A percentile compares a stretch with the other conserved stretches of the same genome.
phyloP scores from a whole-genome alignment of 1,140 invertebrate species.

The Spodoptera litura region DNA sequence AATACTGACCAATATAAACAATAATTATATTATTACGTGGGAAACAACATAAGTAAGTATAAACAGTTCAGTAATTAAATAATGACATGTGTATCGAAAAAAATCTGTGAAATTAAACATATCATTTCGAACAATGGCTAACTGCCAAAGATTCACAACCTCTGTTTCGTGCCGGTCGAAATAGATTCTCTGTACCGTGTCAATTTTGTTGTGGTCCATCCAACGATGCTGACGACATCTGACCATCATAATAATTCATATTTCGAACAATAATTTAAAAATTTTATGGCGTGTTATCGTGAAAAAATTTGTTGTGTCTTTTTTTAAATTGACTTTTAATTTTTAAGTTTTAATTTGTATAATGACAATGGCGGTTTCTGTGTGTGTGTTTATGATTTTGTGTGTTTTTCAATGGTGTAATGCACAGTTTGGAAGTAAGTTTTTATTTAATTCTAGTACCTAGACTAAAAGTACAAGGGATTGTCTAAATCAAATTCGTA shows the following conservation, averaged over 20 bases:
- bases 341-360: not conserved
- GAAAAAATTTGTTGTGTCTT: not conserved
- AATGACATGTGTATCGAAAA: not conserved
- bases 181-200: slow-evolving; percentile 70
- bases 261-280: not conserved
- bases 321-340: not conserved
- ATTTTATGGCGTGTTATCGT: slow-evolving; percentile 35
- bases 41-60: too few relatives aligned
- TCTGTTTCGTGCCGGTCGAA: slow-evolving; percentile 64
- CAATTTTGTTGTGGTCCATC: slow-evolving; percentile 71
- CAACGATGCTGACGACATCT: slow-evolving; percentile 44
- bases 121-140: not conserved
- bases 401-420: slow-evolving; percentile 65
- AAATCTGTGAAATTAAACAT: not conserved
- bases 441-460: slow-evolving; percentile 40
- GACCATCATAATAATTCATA: slow-evolving; percentile 40
- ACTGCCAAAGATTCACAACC: slow-evolving; percentile 54
- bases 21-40: too few relatives aligned
- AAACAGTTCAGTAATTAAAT: not conserved
- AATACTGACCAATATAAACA: too few relatives aligned
- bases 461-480: not conserved
- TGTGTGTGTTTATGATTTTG: slow-evolving; percentile 56
- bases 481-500: too few relatives aligned
- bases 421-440: slow-evolving; percentile 81
- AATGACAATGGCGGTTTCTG: slow-evolving; percentile 52